Conservation (phyloP, 2,113 vertebrate genomes). For the Muntiacus reevesi region DNA sequence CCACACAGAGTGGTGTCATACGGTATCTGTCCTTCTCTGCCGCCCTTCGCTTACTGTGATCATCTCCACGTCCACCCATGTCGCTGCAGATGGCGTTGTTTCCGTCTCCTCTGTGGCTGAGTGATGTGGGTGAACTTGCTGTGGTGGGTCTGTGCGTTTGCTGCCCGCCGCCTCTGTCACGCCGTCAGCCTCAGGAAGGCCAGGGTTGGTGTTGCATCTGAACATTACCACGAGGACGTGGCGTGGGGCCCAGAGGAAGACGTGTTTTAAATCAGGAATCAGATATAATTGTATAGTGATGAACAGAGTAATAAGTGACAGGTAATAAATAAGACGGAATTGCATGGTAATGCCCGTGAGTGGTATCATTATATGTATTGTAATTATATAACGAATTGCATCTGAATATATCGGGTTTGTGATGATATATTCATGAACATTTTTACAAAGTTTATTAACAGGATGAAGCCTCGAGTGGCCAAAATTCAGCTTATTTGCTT, state of each 20-base stretch:
- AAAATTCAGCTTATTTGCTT: conserved; percentile 8
- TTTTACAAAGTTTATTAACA: not conserved
- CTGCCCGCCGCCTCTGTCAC: not conserved
- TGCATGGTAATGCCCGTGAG: not conserved
- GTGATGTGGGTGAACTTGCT: not conserved
- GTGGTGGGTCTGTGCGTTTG: not conserved
- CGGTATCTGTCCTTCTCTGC: not conserved
- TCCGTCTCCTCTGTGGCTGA: rapidly evolving
- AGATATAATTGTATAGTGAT: not conserved
- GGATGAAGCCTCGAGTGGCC: not conserved
- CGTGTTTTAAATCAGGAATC: not conserved
- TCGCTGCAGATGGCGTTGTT: not conserved
- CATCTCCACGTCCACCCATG: not conserved
- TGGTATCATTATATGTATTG: not conserved
- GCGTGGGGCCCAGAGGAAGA: not conserved
- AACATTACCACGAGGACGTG: not conserved
- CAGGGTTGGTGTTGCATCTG: not conserved
- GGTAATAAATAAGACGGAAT: not conserved
- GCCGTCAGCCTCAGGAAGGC: not conserved
- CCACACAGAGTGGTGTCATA: rapidly evolving
- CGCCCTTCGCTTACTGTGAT: not conserved
- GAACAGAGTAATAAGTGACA: not conserved
- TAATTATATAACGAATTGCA: not conserved
- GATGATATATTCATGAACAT: not conserved
- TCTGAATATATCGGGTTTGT: not conserved